Percentiles rank a stretch among this genome's conserved stretches.
These are phyloP conservation scores for Phenganax stokvisi DNA, from an alignment of 92 coral and sea anemone species.

Conservation along the genomic window DNA sequence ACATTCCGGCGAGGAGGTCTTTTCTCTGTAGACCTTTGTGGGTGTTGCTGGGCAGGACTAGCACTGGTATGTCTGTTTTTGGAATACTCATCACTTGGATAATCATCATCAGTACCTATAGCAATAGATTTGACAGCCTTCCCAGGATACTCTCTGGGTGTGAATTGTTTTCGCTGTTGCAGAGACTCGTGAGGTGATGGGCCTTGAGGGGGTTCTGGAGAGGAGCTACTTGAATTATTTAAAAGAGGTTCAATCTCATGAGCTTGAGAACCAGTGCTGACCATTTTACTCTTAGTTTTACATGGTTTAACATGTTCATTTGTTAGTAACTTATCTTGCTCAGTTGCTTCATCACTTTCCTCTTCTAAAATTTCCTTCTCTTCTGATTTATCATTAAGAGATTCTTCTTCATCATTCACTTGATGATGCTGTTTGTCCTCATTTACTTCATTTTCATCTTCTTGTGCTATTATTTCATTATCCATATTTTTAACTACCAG, in stretches of 20 bases:
- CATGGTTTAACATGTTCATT: not conserved
- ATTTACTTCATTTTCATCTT: conserved; percentile 23
- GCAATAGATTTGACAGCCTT: conserved; percentile 62
- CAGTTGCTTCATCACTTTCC: conserved; percentile 19
- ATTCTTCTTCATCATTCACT: conserved; percentile 15
- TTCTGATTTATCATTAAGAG: conserved; percentile 16
- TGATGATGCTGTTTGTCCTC: not conserved
- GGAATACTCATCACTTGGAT: conserved; percentile 18
- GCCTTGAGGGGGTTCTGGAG: conserved; percentile 18
- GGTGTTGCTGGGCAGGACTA: conserved; percentile 2
- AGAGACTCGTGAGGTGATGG: conserved; percentile 9
- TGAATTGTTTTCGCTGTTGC: conserved; percentile 26
- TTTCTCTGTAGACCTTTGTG: not conserved
- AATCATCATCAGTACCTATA: conserved; percentile 55
- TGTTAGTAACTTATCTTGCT: conserved; percentile 24
- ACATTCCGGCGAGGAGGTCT: not conserved
- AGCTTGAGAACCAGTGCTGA: conserved; percentile 30
- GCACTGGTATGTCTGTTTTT: conserved; percentile 35
- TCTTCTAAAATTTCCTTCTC: conserved; percentile 18
- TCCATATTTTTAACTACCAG: conserved; percentile 17
- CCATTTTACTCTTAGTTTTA: conserved; percentile 4
- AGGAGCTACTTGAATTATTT: conserved; percentile 1
- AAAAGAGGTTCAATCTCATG: conserved; percentile 39
- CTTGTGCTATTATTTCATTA: conserved; percentile 11
- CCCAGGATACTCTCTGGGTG: conserved; percentile 32